Evolutionary conservation across 2,797 vertebrate species (phyloP), one percentile per base, ranked within the genome.

Genomic region (Darevskia mixta): DNA sequence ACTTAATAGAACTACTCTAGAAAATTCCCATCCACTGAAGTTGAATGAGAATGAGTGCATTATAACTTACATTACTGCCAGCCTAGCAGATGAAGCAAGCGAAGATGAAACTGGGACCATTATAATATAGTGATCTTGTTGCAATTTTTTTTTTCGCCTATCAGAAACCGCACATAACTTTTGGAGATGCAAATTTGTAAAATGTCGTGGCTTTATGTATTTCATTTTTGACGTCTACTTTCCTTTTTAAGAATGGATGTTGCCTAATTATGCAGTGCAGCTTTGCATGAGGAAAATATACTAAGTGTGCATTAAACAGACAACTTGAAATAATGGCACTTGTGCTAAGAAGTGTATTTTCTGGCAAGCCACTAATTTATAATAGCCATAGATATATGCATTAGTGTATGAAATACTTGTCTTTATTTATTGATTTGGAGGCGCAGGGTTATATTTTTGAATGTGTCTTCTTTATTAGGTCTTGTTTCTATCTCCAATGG

Each of bases 291-390:
- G 96, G 83, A 97, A 96, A 97, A 96, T 97, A 97, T 95, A 97
- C 97, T 97, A 97, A 97, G 97, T 96, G 96, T 95, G 96, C 97
- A 97, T 97, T 97, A 97, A 97, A 97, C 93, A 97, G 97, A 97
- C 97, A 97, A 96, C 95, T 96, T 97, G 96, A 97, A 97, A 97
- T 97, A 97, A 97, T 97, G 96, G 96, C 97, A 96, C 97, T 97
- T 97, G 97, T 97, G 95, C 96, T 97, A 97, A 97, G 97, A 97
- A 97, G 96, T 97, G 96, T 97, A 97, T 97, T 97, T 97, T 97
- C 97, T 97, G 97, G 97, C 97, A 97, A 97, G 96, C 94, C 94
- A 95, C 97, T 97, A 97, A 97, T 97, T 97, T 97, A 97, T 97
- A 97, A 97, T 97, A 95, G 97, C 96, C 97, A 97, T 96, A 96